These are phyloP conservation scores for Platichthys stellatus DNA, from an alignment of 2,113 vertebrate species.

Conservation along the genomic window DNA sequence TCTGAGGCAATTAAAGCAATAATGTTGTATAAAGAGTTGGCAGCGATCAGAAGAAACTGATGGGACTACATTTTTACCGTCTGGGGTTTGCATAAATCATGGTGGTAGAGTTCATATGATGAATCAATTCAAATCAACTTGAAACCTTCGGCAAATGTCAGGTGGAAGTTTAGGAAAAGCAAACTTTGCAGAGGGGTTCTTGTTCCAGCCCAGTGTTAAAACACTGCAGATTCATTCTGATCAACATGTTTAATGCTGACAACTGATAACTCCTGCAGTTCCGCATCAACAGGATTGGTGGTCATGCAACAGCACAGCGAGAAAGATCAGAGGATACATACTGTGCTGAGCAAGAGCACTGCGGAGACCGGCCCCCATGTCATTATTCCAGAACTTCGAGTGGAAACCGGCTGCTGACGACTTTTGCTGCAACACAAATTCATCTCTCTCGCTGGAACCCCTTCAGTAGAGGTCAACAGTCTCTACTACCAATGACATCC, in stretches of 20 bases:
- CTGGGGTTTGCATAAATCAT: no score
- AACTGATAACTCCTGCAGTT: slow-evolving; percentile 50
- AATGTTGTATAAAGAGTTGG: no score
- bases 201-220: slow-evolving; percentile 30
- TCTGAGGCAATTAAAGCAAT: no score
- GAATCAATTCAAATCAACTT: no score
- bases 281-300: slow-evolving; percentile 68
- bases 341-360: slow-evolving; percentile 80
- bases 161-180: no score
- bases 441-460: slow-evolving; percentile 53
- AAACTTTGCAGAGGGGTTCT: slow-evolving; percentile 29
- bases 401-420: slow-evolving; percentile 76
- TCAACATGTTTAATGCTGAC: slow-evolving; percentile 34
- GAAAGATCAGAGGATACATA: slow-evolving; percentile 84
- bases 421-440: slow-evolving; percentile 80
- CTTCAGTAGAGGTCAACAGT: slow-evolving; percentile 47
- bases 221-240: slow-evolving; percentile 33
- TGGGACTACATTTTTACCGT: no score
- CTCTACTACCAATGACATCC: slow-evolving; percentile 35
- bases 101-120: no score
- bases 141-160: no score
- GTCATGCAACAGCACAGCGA: slow-evolving; percentile 85
- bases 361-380: slow-evolving; percentile 80
- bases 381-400: slow-evolving; percentile 80
- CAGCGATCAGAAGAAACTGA: no score